These are phyloP conservation scores for Imbricaverruca yamaguchii DNA, from an alignment of 2,888 invertebrate genomes.

Conservation along the genomic window DNA sequence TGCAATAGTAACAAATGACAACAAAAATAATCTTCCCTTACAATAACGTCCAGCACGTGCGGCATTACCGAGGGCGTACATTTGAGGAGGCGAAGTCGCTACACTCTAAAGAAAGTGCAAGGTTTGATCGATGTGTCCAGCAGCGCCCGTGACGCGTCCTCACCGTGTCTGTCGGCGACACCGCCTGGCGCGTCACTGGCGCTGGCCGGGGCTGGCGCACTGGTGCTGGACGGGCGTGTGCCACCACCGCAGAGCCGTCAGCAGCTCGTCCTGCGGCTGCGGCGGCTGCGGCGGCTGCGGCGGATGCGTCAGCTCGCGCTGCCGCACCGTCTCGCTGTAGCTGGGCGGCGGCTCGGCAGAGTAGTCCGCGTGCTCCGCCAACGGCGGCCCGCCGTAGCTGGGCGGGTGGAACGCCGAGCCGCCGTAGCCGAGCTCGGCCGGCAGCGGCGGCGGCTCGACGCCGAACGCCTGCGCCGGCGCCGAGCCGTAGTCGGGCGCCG, in stretches of 20 bases:
- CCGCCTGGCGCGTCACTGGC: too few relatives aligned
- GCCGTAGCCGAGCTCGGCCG: background rate
- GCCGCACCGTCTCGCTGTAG: background rate
- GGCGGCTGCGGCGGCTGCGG: background rate
- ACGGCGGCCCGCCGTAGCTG: background rate
- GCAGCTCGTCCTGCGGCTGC: background rate
- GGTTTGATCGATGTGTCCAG: too few relatives aligned
- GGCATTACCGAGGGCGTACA: too few relatives aligned
- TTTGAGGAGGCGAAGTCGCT: too few relatives aligned
- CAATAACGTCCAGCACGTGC: too few relatives aligned
- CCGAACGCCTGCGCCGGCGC: background rate
- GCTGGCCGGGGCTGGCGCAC: too few relatives aligned
- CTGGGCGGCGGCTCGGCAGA: background rate
- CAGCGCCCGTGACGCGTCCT: too few relatives aligned
- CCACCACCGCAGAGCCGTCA: background rate
- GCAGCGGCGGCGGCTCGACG: background rate
- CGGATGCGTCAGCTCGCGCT: background rate
- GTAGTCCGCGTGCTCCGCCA: background rate
- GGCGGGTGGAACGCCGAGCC: background rate
- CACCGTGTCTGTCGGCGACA: too few relatives aligned
- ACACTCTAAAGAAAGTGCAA: too few relatives aligned
- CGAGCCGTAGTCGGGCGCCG: background rate
- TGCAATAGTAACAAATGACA: too few relatives aligned
- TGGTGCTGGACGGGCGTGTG: background rate
- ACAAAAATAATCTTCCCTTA: too few relatives aligned